A percentile compares a stretch with the other conserved stretches of the same genome.
Conservation (phyloP, 2,888 invertebrate species). For the Anthophora plumipes region DNA sequence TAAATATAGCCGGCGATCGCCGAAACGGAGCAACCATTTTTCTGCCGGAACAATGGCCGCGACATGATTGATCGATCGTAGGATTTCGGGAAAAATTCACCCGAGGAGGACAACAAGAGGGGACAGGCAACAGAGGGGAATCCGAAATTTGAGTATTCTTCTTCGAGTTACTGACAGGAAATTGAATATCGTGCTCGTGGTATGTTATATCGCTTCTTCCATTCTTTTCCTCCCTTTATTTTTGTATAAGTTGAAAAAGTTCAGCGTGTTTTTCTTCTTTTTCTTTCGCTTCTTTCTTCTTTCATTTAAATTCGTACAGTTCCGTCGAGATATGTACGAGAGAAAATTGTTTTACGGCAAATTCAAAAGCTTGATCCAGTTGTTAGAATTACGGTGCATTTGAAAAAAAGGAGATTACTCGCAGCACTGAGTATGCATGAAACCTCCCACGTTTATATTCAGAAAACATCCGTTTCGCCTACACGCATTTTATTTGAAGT, state of each 20-base stretch:
- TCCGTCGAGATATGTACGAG: too few species aligned
- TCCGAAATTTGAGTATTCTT: conserved; percentile 1
- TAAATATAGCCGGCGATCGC: conserved; percentile 48
- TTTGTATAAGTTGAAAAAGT: too few species aligned
- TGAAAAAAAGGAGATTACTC: conserved; percentile 11
- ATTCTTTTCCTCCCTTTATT: background rate
- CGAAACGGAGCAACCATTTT: conserved; percentile 48
- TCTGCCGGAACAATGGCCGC: conserved; percentile 47
- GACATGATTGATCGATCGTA: conserved; percentile 46
- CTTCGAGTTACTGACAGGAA: background rate
- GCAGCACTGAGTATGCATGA: background rate
- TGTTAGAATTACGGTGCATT: background rate
- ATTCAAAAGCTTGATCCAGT: background rate
- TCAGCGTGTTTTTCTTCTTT: background rate
- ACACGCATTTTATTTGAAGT: background rate
- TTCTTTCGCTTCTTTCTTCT: background rate
- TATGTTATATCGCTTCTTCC: background rate
- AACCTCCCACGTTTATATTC: conserved; percentile 1
- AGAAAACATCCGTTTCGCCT: conserved; percentile 7
- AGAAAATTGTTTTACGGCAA: background rate
- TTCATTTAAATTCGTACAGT: background rate
- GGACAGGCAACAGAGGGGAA: background rate
- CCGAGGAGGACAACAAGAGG: background rate
- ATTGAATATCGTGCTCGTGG: background rate
- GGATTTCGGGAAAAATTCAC: conserved; percentile 17